Percentiles rank a stretch among this genome's conserved stretches.
These are phyloP conservation scores for Danio tinwini DNA, from an alignment of 2,797 vertebrate genomes.

Conservation along the genomic window DNA sequence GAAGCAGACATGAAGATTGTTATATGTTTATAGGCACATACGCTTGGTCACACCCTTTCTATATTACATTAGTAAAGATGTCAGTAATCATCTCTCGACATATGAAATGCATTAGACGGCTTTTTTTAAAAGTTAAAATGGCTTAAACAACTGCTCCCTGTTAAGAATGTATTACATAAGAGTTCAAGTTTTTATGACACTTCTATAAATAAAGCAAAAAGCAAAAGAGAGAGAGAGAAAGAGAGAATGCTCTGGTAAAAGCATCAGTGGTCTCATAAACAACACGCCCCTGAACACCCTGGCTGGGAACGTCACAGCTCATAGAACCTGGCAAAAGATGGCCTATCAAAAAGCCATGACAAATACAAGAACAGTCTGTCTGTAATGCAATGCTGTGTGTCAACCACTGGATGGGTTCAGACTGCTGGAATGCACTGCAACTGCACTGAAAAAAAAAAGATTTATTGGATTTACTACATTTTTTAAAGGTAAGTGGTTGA, in stretches of 20 bases:
- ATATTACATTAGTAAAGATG: constrained; percentile 56
- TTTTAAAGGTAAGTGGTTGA: too few species aligned
- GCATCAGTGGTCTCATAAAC: constrained; percentile 63
- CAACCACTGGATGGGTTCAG: constrained; percentile 56
- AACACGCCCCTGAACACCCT: constrained; percentile 63
- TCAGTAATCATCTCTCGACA: constrained; percentile 62
- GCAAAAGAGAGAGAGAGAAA: too few species aligned
- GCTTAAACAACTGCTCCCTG: constrained; percentile 59
- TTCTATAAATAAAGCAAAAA: too few species aligned
- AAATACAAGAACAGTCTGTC: constrained; percentile 64
- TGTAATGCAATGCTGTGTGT: constrained; percentile 60
- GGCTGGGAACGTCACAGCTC: constrained; percentile 55
- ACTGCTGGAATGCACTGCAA: too few species aligned
- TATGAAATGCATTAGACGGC: too few species aligned
- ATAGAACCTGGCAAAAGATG: constrained; percentile 54
- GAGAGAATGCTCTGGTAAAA: too few species aligned
- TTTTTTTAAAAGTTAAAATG: constrained; percentile 24
- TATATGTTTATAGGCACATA: too few species aligned
- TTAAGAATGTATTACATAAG: constrained; percentile 67
- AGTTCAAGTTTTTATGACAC: constrained; percentile 62
- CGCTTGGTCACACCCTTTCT: too few species aligned
- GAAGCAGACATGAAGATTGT: too few species aligned
- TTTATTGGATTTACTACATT: too few species aligned
- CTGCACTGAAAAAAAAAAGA: too few species aligned
- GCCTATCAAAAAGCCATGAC: constrained; percentile 60